Base-by-base conservation (phyloP, 2,113 vertebrate genomes). In the Centropristis striata region DNA sequence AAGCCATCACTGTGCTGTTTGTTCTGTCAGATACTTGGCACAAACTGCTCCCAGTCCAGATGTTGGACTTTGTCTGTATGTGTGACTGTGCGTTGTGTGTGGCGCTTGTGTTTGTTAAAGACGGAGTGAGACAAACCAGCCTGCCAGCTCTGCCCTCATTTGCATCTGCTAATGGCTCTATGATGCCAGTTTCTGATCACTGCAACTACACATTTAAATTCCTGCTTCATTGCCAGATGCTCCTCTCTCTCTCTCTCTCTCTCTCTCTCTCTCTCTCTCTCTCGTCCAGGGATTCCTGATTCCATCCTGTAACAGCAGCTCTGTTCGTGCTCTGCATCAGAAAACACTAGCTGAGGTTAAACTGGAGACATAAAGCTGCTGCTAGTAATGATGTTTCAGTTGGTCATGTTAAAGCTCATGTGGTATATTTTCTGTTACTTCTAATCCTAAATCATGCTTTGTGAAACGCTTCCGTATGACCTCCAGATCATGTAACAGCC, bases 181-280 rank as follows among this genome's bases (percentile, higher is more conserved):
- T 84, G 88, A 87, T 87, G 88, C 85, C 71, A 83, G 71, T 76
- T 90, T 83, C 83, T 90, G 85, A 87, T 86, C 82, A 78, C 72
- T 59, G 65, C 88, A 83, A 69, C 79, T 71, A 46, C 87, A 82
- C 84, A 84, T 89, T 86, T 89, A 76, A 76, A 84, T 69, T 76
- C 81, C 68, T 58, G 75, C 46, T 50, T 58, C 41, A 5, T 8
- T 75, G 82, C 85, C 88, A 85, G 88, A 80, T 78, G 69, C 65
- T 64, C 61, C 69, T 11, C 21, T 39, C 37, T 21, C 42, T 47
- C 37, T 42, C 69, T 36, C 59, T 23, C 39, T 44, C 25, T n/a
- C 63, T 54, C 42, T 66, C 44, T 27, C 49, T 42, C 54, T 13
- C 39, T 50, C 58, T 46, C 59, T 39, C 61, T 60, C 50, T 36